phyloP scores from a whole-genome alignment of 2,113 vertebrate genomes.

The Xyrauchen texanus region DNA sequence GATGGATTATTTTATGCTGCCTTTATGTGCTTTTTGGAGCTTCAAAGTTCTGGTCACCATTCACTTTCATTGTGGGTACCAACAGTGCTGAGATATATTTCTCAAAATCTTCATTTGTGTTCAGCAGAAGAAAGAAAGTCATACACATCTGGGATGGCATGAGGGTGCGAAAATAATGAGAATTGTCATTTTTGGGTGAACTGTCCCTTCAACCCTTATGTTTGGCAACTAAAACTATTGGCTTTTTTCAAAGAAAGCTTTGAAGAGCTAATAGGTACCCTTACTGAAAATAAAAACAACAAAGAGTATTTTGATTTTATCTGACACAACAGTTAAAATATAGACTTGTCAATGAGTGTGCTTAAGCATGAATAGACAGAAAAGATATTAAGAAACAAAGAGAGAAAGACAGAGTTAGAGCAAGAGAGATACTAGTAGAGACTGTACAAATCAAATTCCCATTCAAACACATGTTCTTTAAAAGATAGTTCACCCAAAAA shows the following conservation, averaged over 20 bases:
- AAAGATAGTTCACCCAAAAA: no score
- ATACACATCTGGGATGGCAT: no score
- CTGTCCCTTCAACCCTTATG: background rate
- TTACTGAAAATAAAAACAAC: background rate
- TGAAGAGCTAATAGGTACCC: background rate
- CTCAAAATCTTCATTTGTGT: no score
- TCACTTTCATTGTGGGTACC: no score
- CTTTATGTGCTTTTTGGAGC: no score
- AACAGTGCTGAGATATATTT: no score
- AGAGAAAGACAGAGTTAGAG: background rate
- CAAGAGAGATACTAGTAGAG: no score
- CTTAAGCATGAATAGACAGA: background rate
- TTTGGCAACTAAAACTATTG: conserved; percentile 17
- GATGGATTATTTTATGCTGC: no score
- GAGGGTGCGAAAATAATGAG: no score
- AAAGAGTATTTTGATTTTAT: conserved; percentile 1
- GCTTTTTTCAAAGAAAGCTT: background rate
- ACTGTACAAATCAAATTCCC: conserved; percentile 34
- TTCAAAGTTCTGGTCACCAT: no score
- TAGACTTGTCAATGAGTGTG: background rate
- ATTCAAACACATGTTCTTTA: background rate
- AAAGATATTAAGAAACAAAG: background rate
- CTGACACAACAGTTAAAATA: background rate
- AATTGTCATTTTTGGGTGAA: no score
- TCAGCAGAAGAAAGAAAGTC: no score